Evolutionary conservation across 2,888 invertebrate genomes (phyloP).

Genomic region (Anaspis maculata): DNA sequence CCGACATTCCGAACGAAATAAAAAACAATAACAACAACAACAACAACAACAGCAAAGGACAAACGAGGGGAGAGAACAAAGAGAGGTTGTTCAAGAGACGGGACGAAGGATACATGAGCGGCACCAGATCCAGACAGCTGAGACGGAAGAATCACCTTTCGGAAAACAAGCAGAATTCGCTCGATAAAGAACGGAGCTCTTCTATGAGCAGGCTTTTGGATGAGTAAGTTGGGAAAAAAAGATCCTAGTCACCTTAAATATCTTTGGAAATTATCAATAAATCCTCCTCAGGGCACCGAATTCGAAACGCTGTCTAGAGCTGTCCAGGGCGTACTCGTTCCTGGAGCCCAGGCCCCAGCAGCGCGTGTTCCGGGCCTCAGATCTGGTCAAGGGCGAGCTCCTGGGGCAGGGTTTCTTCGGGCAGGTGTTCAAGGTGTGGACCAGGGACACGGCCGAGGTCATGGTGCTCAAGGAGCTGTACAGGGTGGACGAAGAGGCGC

Average conservation of each 20-base stretch:
- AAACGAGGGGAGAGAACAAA: constrained; percentile 28
- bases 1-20: constrained; percentile 7
- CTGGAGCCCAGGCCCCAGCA: constrained; percentile 56
- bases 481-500: constrained; percentile 88
- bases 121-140: constrained; percentile 55
- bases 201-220: constrained; percentile 79
- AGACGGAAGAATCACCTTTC: constrained; percentile 46
- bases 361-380: constrained; percentile 84
- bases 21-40: constrained; percentile 12
- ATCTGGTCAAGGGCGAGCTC: constrained; percentile 80
- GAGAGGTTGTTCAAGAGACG: constrained; percentile 48
- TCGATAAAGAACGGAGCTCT: constrained; percentile 73
- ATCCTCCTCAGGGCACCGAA: constrained; percentile 35
- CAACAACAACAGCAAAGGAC: constrained; percentile 6
- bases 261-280: too few relatives aligned
- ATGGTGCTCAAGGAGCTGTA: constrained; percentile 93
- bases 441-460: constrained; percentile 81
- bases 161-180: constrained; percentile 28
- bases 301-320: constrained; percentile 46
- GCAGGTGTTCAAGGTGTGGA: constrained; percentile 85
- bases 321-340: constrained; percentile 84
- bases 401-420: constrained; percentile 93
- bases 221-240: constrained; percentile 49
- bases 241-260: too few relatives aligned
- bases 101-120: constrained; percentile 54